Base-by-base conservation (phyloP, 2,797 vertebrate species). In the Periophthalmus magnuspinnatus region DNA sequence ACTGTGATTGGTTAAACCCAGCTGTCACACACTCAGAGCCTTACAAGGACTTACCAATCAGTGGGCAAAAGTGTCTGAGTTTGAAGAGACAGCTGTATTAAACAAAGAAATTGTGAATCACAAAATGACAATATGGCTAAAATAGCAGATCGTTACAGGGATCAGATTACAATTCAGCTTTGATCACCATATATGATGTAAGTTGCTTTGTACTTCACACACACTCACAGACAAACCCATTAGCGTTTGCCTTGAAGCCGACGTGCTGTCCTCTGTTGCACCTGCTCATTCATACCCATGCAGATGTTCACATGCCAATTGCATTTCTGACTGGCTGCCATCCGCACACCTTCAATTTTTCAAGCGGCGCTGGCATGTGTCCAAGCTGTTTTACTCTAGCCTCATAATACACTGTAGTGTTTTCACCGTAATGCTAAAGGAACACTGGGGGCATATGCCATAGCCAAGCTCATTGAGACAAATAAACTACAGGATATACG, bases 371-470 rank as follows among this genome's bases (percentile, higher is more conserved):
- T 82, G 86, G 85, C 81, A 47, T 65, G 54, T 28, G 65, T 74
- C 83, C 88, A 86, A 67, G 72, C 69, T 79, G 64, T 67, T 55
- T 78, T 71, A 70, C 65, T 77, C 28, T 74, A 67, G 76, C 81
- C 57, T 82, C 79, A 68, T 68, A 64, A 69, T 70, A 71, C 70
- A 16, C 50, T 77, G 79, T 64, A 59, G 55, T 79, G 64, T 77
- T 83, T 75, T 79, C 79, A 74, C 80, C 72, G 69, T 84, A 80
- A 75, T 71, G 77, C 77, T 83, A 77, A 61, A 86, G 83, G 76
- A 77, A 69, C 52, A 47, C 48, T 70, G 74, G 61, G 78, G 71
- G 73, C 77, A 81, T 78, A 77, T 78, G 86, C 81, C 84, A 81
- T 82, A 78, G 59, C 63, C 45, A 64, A 65, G 69, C 81, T 79